Evolutionary conservation across 2,113 vertebrate genomes (phyloP), one percentile per base, ranked within the genome.

Genomic region (Malurus cyaneus): DNA sequence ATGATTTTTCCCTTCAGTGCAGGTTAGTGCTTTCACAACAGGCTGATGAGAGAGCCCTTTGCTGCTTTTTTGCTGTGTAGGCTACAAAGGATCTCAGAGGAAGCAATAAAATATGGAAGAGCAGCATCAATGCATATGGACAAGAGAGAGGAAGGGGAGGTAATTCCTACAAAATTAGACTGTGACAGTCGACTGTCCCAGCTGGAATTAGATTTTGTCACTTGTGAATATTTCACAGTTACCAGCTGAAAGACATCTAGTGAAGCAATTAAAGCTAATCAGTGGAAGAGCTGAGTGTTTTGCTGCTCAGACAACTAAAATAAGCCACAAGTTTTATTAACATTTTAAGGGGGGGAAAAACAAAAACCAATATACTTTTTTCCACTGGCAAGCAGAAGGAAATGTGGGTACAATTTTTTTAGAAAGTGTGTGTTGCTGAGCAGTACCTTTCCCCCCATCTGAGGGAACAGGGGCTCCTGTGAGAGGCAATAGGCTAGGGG

Each of bases 241-340:
- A 88, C 31, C 83, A 95, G 64, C 49, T 93, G 88, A 96, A 88
- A 94, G 69, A 52, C 18, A 84, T 94, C 49, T 92, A 88, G 64
- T 56, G 54, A 80, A 92, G n/a, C 82, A 96, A 94, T 88, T 94
- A 93, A 89, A 88, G 65, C 47, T 23, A 93, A 81, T 92, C 82
- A 94, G 52, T 11, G 31, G 56, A 80, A 86, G 80, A 88, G 11
- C 31, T 32, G 21, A 81, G 29, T 54, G 18, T 44, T 84, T 77
- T 84, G 3, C 41, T 92, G 72, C 80, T 78, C 86, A 87, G 49
- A 6, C 60, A 92, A 49, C 47, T 59, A 82, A 94, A 92, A 59
- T 24, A 56, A 92, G 53, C 18, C 14, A 54, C 0, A 4, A 64
- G 36, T 15, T 83, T 8, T 84, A 78, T 47, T 74, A 61, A 73